Evolutionary conservation across 2,113 vertebrate genomes (phyloP).

Genomic region (Tachycineta bicolor): DNA sequence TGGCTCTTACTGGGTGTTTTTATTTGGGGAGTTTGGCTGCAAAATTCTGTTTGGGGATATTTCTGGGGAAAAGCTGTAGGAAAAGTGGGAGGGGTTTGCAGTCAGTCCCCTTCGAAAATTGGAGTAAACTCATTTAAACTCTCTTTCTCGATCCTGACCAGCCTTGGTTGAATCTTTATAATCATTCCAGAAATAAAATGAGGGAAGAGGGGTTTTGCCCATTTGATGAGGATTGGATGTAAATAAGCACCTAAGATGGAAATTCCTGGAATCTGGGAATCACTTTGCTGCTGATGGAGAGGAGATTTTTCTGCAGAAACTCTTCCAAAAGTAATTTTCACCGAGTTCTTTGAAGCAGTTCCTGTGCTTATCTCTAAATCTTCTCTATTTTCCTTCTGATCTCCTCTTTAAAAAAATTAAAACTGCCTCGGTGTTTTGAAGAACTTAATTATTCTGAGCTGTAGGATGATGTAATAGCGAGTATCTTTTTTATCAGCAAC

Average conservation of each 20-base stretch:
- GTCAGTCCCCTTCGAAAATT: not conserved
- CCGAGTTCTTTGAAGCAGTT: not conserved
- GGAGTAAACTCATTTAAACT: not conserved
- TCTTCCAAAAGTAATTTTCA: not conserved
- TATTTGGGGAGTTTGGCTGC: not conserved
- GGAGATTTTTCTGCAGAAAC: not conserved
- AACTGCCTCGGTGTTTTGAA: not conserved
- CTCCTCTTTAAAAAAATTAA: not conserved
- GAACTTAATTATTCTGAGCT: not conserved
- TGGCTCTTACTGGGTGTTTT: not conserved
- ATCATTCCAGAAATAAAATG: not conserved
- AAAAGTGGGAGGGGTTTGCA: not conserved
- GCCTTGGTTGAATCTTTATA: no score
- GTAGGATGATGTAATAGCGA: rapidly evolving
- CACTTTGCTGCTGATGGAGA: not conserved
- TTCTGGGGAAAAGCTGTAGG: rapidly evolving
- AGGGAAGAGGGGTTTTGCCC: rapidly evolving
- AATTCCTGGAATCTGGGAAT: not conserved
- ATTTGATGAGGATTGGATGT: not conserved
- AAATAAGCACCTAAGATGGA: not conserved
- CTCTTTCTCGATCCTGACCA: not conserved
- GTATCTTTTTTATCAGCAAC: not conserved
- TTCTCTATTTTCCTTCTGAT: not conserved
- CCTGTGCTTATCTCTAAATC: not conserved
- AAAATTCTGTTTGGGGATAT: not conserved